These are phyloP conservation scores for Casuarius casuarius DNA, from an alignment of 2,113 vertebrate genomes.

Conservation along the genomic window DNA sequence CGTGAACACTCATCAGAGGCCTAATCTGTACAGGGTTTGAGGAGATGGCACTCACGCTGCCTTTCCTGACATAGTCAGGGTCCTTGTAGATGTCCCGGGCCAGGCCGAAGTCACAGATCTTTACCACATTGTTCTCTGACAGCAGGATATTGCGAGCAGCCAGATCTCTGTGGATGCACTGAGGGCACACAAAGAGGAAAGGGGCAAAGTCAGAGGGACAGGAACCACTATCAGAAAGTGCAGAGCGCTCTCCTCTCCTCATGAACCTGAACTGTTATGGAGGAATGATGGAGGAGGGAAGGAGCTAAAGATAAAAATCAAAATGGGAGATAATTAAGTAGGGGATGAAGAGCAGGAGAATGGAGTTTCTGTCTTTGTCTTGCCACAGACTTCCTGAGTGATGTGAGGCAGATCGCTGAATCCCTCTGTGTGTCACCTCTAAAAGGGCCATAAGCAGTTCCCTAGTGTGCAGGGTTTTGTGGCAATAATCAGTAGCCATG, in stretches of 20 bases:
- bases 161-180: constrained; percentile 97
- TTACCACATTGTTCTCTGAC: constrained; percentile 95
- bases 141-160: constrained; percentile 98
- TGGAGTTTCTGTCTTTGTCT: not conserved
- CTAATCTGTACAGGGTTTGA: not conserved
- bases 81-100: constrained; percentile 99
- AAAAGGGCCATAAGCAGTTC: not conserved
- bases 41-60: constrained; percentile 85
- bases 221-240: not conserved
- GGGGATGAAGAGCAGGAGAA: not conserved
- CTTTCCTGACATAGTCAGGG: constrained; percentile 97
- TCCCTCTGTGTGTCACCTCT: not conserved
- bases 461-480: not conserved
- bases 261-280: not conserved
- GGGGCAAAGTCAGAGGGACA: not conserved
- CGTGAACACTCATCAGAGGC: not conserved
- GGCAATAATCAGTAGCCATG: not conserved
- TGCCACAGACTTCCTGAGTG: not conserved
- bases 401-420: not conserved
- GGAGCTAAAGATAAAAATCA: not conserved
- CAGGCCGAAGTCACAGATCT: constrained; percentile 98
- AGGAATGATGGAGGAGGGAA: not conserved
- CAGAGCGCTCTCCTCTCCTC: not conserved
- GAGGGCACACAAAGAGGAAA: not conserved
- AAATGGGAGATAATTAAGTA: not conserved